A percentile compares a stretch with the other conserved stretches of the same genome.
These are phyloP conservation scores for Linnaemya vulpina DNA, from an alignment of 2,888 invertebrate species.

Conservation along the genomic window DNA sequence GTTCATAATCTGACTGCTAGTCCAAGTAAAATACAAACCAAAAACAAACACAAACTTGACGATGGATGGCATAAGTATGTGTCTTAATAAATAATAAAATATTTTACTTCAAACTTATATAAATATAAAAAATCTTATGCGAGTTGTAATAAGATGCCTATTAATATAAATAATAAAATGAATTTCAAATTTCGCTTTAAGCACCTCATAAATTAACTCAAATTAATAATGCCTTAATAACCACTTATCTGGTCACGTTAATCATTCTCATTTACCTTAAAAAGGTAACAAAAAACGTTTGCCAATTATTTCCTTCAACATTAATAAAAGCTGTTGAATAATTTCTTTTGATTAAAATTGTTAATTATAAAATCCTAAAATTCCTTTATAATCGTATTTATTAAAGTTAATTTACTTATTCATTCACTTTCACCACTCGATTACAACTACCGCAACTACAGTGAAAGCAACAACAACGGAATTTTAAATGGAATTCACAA, in stretches of 20 bases:
- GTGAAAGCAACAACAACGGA: not conserved
- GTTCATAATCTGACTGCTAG: no score
- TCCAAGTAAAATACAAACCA: no score
- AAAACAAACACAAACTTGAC: no score
- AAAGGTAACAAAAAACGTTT: not conserved
- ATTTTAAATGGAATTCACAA: conserved; percentile 4
- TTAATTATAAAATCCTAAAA: conserved; percentile 57
- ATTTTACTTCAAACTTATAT: no score
- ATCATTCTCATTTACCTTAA: conserved; percentile 3
- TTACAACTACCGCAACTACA: conserved; percentile 11
- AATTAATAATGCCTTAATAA: not conserved
- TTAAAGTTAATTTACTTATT: conserved; percentile 62
- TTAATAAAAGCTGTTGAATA: conserved; percentile 41
- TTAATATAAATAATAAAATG: no score
- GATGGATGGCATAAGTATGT: no score
- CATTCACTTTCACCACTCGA: conserved; percentile 20
- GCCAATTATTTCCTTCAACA: not conserved
- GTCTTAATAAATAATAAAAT: no score
- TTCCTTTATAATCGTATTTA: conserved; percentile 54
- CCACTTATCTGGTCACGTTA: not conserved
- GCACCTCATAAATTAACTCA: no score
- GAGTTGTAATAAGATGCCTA: no score
- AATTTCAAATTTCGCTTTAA: no score
- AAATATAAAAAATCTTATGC: no score
- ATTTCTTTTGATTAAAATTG: conserved; percentile 55